Conservation (phyloP, 64 coral and sea anemone genomes). For the Acropora tenuis region DNA sequence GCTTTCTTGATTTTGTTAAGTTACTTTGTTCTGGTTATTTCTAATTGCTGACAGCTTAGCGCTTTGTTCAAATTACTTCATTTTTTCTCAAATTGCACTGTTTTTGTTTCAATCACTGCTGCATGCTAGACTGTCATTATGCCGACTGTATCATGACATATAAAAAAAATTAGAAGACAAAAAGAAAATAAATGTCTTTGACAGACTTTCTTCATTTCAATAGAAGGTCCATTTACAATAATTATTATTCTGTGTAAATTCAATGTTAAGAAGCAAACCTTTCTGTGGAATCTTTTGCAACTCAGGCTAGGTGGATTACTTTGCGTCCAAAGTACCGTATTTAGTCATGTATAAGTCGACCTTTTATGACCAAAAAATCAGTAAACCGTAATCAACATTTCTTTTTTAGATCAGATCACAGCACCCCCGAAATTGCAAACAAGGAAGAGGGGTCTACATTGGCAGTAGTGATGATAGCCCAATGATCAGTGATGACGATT, state of each 20-base stretch:
- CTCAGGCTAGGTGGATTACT: background rate
- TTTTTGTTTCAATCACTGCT: too few relatives aligned
- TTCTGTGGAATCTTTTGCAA: background rate
- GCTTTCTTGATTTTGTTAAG: too few relatives aligned
- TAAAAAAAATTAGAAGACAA: too few relatives aligned
- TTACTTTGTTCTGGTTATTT: too few relatives aligned
- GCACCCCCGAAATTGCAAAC: background rate
- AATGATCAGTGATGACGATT: background rate
- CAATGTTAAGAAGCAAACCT: background rate
- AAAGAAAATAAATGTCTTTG: too few relatives aligned
- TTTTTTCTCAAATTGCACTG: too few relatives aligned
- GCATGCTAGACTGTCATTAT: too few relatives aligned
- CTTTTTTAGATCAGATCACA: background rate
- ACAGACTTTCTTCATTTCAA: background rate
- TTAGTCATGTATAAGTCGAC: background rate
- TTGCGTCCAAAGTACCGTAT: background rate
- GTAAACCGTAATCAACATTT: background rate
- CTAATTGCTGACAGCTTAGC: too few relatives aligned
- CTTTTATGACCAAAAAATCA: background rate
- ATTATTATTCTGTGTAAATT: background rate
- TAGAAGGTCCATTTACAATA: background rate
- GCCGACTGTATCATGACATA: too few relatives aligned
- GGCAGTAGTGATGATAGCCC: background rate
- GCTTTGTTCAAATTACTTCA: too few relatives aligned
- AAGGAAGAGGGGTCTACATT: background rate